These are phyloP conservation scores for Liolophura sinensis DNA, from an alignment of 1,140 invertebrate genomes.

Conservation along the genomic window DNA sequence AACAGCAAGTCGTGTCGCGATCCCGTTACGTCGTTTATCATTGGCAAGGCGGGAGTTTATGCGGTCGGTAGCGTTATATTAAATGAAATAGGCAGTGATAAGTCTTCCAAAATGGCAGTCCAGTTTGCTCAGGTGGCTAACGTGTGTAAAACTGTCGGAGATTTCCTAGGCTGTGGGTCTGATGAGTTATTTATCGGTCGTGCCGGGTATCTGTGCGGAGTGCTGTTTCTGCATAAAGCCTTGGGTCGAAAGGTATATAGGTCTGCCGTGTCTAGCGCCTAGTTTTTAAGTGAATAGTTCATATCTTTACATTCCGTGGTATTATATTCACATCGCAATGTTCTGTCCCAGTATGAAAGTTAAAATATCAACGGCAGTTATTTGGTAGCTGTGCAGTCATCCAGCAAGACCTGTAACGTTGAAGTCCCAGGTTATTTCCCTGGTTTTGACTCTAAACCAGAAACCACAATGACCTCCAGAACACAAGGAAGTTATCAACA, in stretches of 20 bases:
- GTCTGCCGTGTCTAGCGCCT: too few relatives aligned
- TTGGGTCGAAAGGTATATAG: slow-evolving; percentile 27
- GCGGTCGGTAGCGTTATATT: slow-evolving; percentile 55
- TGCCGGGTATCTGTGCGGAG: slow-evolving; percentile 78
- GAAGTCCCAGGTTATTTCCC: too few relatives aligned
- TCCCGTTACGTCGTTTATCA: slow-evolving; percentile 55
- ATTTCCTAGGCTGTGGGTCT: slow-evolving; percentile 72
- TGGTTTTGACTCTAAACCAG: too few relatives aligned
- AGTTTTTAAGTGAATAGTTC: too few relatives aligned
- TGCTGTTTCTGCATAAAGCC: slow-evolving; percentile 66
- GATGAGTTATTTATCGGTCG: slow-evolving; percentile 84
- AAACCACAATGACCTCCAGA: too few relatives aligned
- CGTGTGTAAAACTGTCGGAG: slow-evolving; percentile 16
- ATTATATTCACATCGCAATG: too few relatives aligned
- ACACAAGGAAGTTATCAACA: too few relatives aligned
- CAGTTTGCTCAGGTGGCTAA: slow-evolving; percentile 53
- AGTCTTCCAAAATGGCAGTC: slow-evolving; percentile 22
- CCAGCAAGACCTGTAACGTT: too few relatives aligned
- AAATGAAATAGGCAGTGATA: slow-evolving; percentile 37
- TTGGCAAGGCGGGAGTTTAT: slow-evolving; percentile 59
- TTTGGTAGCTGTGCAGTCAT: too few relatives aligned
- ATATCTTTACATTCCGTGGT: too few relatives aligned
- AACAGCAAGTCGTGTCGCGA: slow-evolving; percentile 21
- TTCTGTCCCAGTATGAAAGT: too few relatives aligned
- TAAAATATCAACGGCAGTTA: too few relatives aligned